These are phyloP conservation scores for Diorhabda elongata DNA, from an alignment of 1,140 invertebrate genomes.

Conservation along the genomic window DNA sequence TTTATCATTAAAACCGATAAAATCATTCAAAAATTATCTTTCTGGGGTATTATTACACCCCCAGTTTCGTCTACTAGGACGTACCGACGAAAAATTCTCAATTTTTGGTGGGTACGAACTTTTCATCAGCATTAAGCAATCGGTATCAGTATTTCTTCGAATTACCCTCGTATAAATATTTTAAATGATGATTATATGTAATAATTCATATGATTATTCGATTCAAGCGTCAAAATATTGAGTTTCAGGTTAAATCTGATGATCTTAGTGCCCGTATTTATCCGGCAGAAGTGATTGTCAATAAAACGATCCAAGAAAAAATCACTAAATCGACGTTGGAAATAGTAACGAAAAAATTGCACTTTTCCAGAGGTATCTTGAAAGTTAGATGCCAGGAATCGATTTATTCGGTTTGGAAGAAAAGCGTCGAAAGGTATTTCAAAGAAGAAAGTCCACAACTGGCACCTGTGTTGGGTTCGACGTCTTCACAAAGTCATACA, in stretches of 20 bases:
- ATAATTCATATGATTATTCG: not conserved
- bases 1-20: no score
- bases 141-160: no score
- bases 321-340: conserved; percentile 37
- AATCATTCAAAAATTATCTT: no score
- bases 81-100: no score
- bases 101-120: no score
- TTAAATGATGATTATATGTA: no score
- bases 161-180: no score
- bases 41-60: no score
- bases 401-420: conserved; percentile 36
- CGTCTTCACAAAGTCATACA: conserved; percentile 40
- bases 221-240: not conserved
- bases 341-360: conserved; percentile 34
- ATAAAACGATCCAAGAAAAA: conserved; percentile 23
- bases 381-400: conserved; percentile 37
- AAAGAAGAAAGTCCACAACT: conserved; percentile 40
- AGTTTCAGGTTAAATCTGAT: not conserved
- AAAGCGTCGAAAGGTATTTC: conserved; percentile 33
- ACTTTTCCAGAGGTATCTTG: conserved; percentile 39
- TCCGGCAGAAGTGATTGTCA: conserved; percentile 24
- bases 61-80: no score
- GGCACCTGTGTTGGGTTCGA: conserved; percentile 41
- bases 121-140: no score
- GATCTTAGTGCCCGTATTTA: conserved; percentile 13